Evolutionary conservation across 2,888 invertebrate species (phyloP).

Genomic region (Holacanthella duospinosa): DNA sequence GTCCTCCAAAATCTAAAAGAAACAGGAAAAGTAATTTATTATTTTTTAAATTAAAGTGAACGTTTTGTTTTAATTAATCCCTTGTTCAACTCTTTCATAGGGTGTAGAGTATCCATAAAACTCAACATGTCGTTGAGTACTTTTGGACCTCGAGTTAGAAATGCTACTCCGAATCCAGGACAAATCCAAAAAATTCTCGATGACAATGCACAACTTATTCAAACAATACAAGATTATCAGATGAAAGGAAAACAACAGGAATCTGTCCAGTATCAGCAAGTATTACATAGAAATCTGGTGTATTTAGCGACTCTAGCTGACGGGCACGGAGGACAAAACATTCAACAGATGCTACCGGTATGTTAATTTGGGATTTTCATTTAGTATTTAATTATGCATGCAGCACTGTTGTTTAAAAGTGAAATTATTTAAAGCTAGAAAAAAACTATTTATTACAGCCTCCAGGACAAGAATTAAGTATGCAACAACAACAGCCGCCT

Average conservation of each 20-base stretch:
- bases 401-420: too few species aligned
- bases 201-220: slow-evolving; percentile 92
- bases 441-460: slow-evolving; percentile 16
- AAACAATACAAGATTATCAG: slow-evolving; percentile 93
- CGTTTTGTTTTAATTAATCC: too few species aligned
- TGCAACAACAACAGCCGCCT: slow-evolving; percentile 32
- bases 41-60: too few species aligned
- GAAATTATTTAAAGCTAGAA: too few species aligned
- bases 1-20: too few species aligned
- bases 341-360: slow-evolving; percentile 79
- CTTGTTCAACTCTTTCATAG: too few species aligned
- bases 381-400: neutral
- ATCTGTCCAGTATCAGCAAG: slow-evolving; percentile 84
- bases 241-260: slow-evolving; percentile 87
- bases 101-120: too few species aligned
- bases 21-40: too few species aligned
- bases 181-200: slow-evolving; percentile 87
- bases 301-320: slow-evolving; percentile 95
- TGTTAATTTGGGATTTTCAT: neutral
- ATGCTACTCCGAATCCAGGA: slow-evolving; percentile 52
- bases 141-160: slow-evolving; percentile 27
- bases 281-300: slow-evolving; percentile 87
- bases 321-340: slow-evolving; percentile 67
- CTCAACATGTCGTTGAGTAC: slow-evolving; percentile 35
- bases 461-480: slow-evolving; percentile 26